These are phyloP conservation scores for Phaonia tiefii DNA, from an alignment of 2,888 invertebrate genomes.

Conservation along the genomic window DNA sequence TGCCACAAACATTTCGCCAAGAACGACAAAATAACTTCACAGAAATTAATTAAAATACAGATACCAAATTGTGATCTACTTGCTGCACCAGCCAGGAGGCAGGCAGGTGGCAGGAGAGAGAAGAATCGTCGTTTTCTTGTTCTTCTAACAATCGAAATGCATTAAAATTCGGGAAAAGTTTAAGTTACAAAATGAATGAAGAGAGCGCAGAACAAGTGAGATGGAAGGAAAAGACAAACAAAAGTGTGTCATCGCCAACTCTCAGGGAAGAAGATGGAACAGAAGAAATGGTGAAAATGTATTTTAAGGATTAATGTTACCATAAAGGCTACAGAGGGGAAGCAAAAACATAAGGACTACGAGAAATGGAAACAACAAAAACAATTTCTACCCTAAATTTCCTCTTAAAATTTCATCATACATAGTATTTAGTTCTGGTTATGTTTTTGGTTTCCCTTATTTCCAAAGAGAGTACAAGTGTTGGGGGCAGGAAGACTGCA, in stretches of 20 bases:
- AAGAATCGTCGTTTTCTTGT: slow-evolving; percentile 5
- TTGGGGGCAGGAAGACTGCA: neutral
- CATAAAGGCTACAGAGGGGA: neutral
- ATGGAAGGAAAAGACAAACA: neutral
- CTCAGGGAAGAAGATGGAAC: neutral
- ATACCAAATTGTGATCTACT: neutral
- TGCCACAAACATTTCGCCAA: slow-evolving; percentile 16
- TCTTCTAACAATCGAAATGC: slow-evolving; percentile 36
- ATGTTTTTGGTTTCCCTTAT: slow-evolving; percentile 14
- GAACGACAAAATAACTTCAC: neutral
- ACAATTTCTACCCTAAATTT: slow-evolving; percentile 24
- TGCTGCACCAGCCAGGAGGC: neutral
- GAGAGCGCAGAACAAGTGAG: neutral
- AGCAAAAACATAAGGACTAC: neutral
- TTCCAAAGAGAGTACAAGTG: neutral
- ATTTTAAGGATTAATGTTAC: slow-evolving; percentile 27
- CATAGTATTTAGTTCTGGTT: slow-evolving; percentile 1
- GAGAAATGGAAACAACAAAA: neutral
- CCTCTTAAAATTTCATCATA: slow-evolving; percentile 15
- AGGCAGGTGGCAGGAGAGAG: slow-evolving; percentile 4
- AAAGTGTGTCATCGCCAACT: slow-evolving; percentile 28
- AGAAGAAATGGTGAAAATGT: slow-evolving; percentile 19
- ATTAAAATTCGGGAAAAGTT: slow-evolving; percentile 29
- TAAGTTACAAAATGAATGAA: neutral
- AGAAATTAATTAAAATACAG: slow-evolving; percentile 18